Evolutionary conservation across 92 coral and sea anemone species (phyloP).

Genomic region (Phenganax stokvisi): DNA sequence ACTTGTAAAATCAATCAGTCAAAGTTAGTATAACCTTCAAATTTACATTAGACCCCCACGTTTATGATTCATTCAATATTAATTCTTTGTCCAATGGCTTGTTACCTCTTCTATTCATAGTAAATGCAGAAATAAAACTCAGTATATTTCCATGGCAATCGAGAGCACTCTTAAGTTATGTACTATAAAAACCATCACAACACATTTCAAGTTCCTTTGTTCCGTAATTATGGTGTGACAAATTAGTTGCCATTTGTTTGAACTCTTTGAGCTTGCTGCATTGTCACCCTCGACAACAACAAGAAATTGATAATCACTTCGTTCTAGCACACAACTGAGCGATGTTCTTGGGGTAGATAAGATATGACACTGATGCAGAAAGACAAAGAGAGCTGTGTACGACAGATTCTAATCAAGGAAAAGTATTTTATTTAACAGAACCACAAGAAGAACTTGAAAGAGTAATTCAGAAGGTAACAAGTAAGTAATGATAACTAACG

Average conservation of each 20-base stretch:
- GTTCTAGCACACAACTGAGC: background rate
- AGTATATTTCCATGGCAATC: constrained; percentile 30
- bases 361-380: background rate
- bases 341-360: background rate
- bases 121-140: background rate
- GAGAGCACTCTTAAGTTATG: constrained; percentile 27
- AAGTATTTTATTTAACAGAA: too few species aligned
- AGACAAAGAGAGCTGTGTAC: background rate
- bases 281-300: constrained; percentile 18
- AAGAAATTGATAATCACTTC: constrained; percentile 9
- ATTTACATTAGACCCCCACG: too few species aligned
- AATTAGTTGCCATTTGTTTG: constrained; percentile 24
- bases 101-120: background rate
- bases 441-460: too few species aligned
- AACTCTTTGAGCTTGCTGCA: constrained; percentile 1
- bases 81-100: background rate
- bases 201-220: constrained; percentile 23
- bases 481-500: constrained; percentile 33
- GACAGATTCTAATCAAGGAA: too few species aligned
- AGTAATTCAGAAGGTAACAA: constrained; percentile 10
- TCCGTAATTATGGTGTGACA: constrained; percentile 19
- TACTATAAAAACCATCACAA: constrained; percentile 14
- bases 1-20: too few species aligned
- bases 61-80: too few species aligned
- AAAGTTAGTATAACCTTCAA: too few species aligned